Evolutionary conservation across 2,797 vertebrate genomes (phyloP), one percentile per base, ranked within the genome.

Genomic region (Coluber constrictor): DNA sequence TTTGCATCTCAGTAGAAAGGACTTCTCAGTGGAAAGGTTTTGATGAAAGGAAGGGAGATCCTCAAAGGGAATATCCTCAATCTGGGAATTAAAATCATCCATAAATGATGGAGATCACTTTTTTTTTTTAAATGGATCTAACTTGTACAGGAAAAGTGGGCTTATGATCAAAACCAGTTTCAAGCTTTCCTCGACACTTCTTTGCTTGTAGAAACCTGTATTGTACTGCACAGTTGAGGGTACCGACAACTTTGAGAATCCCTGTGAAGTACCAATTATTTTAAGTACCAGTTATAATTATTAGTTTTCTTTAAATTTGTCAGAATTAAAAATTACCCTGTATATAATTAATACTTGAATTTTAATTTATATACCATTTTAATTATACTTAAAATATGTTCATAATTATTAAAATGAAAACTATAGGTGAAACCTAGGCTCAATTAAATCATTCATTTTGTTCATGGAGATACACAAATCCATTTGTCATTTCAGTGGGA

Each of bases 11-110:
- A 51, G 15, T 8, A 0, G 94, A 93, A 70, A 56, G 92, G 63
- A 95, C 90, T 95, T 96, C 91, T 95, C 91, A 87, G 57, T 74
- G 66, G n/a, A 87, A 10, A 79, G 5, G 5, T 8, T 86, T 25
- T 56, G 90, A 1, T 59, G 89, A 47, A 91, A 95, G 23, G 10
- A 18, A 1, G 3, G 23, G 57, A 89, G 23, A 91, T 32, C 20
- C 25, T 89, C 43, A 90, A 92, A 91, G 16, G 1, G 13, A 32
- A 13, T n/a, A 29, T 29, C 10, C 27, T 63, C 61, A 63, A 11
- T 3, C 27, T 63, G 61, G 61, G 5, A 70, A n/a, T 70, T 70
- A 5, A 70, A 70, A 7, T 9, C 63, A 70, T n/a, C 29, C n/a
- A 63, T 63, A 63, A 63, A 1, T 63, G 11, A 63, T 29, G 27